These are phyloP conservation scores for Rhagonycha fulva DNA, from an alignment of 2,888 invertebrate genomes.

Conservation along the genomic window DNA sequence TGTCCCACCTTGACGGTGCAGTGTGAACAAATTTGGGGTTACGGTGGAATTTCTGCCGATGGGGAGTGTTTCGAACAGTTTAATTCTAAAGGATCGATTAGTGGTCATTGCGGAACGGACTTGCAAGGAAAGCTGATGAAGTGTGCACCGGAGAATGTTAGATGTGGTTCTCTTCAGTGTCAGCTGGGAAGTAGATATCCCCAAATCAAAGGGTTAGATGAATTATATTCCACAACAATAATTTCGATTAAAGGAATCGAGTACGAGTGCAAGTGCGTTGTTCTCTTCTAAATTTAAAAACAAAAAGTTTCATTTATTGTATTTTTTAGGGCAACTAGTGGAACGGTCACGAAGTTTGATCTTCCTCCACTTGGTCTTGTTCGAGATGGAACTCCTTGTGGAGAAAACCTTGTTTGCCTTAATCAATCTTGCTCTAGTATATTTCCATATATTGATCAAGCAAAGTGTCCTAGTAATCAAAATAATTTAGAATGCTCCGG, in stretches of 20 bases:
- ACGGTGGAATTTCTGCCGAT: constrained; percentile 81
- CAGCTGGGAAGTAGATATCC: constrained; percentile 86
- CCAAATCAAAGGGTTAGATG: constrained; percentile 76
- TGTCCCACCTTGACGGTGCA: constrained; percentile 88
- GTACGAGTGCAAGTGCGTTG: constrained; percentile 94
- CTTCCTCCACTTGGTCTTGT: constrained; percentile 84
- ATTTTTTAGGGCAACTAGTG: constrained; percentile 44
- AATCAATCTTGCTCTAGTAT: constrained; percentile 91
- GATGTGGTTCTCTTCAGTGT: constrained; percentile 95
- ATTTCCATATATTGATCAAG: constrained; percentile 82
- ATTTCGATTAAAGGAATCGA: constrained; percentile 87
- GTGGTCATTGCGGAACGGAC: constrained; percentile 93
- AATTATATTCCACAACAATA: constrained; percentile 84
- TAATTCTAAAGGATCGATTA: constrained; percentile 93
- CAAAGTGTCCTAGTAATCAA: constrained; percentile 88
- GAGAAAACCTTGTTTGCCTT: constrained; percentile 89
- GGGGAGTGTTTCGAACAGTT: constrained; percentile 91
- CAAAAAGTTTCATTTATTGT: constrained; percentile 4
- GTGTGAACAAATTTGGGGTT: constrained; percentile 94
- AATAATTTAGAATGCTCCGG: constrained; percentile 90
- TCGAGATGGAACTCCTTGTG: constrained; percentile 92
- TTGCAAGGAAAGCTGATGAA: constrained; percentile 73
- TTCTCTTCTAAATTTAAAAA: not conserved
- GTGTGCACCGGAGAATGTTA: constrained; percentile 79
- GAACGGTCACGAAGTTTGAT: constrained; percentile 63